Percentiles rank a stretch among this genome's conserved stretches.
These are phyloP conservation scores for Cliona cf. orientalis DNA, from an alignment of 37 sponge, comb jelly and placozoan genomes.

Conservation along the genomic window DNA sequence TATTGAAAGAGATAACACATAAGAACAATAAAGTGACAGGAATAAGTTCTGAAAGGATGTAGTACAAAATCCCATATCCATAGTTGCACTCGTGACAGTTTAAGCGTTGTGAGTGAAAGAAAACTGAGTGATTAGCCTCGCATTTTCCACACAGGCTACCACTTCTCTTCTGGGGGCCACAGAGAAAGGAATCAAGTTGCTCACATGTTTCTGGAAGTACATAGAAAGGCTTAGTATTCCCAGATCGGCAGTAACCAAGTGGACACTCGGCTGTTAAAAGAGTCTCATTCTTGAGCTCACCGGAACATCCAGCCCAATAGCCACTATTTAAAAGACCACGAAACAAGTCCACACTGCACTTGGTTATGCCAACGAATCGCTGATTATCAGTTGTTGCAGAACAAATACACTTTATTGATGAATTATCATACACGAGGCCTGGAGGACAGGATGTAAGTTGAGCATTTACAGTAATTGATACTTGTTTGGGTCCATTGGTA, in stretches of 20 bases:
- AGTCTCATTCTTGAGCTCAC: background rate
- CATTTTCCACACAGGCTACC: slow-evolving; percentile 44
- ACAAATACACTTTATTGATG: background rate
- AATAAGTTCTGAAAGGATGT: slow-evolving; percentile 32
- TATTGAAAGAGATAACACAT: slow-evolving; percentile 10
- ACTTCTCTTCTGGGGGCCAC: slow-evolving; percentile 21
- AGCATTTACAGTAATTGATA: background rate
- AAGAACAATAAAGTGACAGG: slow-evolving; percentile 46
- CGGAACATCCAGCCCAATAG: slow-evolving; percentile 68
- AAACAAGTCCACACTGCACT: slow-evolving; percentile 1
- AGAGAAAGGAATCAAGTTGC: slow-evolving; percentile 30
- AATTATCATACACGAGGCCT: slow-evolving; percentile 2
- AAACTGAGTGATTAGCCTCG: background rate
- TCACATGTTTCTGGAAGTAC: slow-evolving; percentile 4
- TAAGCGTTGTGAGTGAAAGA: slow-evolving; percentile 44
- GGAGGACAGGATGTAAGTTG: slow-evolving; percentile 31
- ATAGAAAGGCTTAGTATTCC: background rate
- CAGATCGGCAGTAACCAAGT: slow-evolving; percentile 20
- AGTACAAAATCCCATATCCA: slow-evolving; percentile 9
- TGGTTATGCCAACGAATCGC: slow-evolving; percentile 6
- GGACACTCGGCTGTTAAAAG: slow-evolving; percentile 43
- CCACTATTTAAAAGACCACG: slow-evolving; percentile 17
- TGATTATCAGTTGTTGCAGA: slow-evolving; percentile 11
- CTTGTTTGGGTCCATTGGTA: background rate
- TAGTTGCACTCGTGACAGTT: background rate